phyloP scores from a whole-genome alignment of 2,797 vertebrate genomes.

The Enteromius viviparus region DNA sequence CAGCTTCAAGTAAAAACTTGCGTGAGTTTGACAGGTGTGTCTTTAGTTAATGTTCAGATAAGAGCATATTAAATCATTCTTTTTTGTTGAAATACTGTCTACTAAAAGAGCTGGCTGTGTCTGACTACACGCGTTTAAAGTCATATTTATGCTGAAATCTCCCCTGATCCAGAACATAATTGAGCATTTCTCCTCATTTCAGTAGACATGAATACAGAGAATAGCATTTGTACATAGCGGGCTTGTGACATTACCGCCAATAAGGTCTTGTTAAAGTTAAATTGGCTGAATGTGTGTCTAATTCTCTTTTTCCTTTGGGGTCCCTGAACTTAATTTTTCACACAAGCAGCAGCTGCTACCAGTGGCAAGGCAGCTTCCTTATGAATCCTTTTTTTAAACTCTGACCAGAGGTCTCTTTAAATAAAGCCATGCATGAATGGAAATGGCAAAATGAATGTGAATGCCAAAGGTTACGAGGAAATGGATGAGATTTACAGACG shows the following conservation, averaged over 20 bases:
- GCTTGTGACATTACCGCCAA: constrained; percentile 78
- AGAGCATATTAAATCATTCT: constrained; percentile 37
- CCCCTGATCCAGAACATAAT: constrained; percentile 56
- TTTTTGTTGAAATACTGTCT: constrained; percentile 20
- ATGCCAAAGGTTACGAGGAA: constrained; percentile 72
- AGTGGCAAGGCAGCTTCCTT: constrained; percentile 67
- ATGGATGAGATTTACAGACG: constrained; percentile 63
- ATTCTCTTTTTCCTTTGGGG: constrained; percentile 81
- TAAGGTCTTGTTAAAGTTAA: constrained; percentile 84
- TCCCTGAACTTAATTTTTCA: constrained; percentile 72
- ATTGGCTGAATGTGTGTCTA: constrained; percentile 84
- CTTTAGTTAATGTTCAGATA: constrained; percentile 40
- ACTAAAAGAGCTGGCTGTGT: not conserved
- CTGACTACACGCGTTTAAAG: constrained; percentile 25
- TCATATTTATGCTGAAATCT: constrained; percentile 50
- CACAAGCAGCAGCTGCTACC: constrained; percentile 81
- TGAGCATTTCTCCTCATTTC: constrained; percentile 57
- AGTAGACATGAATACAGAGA: constrained; percentile 42
- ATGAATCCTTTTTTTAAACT: constrained; percentile 69
- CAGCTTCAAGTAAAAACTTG: constrained; percentile 50
- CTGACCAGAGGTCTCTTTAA: constrained; percentile 75
- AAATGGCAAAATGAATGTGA: constrained; percentile 78
- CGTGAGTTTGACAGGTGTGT: constrained; percentile 43
- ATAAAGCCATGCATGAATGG: constrained; percentile 76
- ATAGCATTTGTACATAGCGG: constrained; percentile 46